phyloP scores from a whole-genome alignment of 1,140 invertebrate genomes.

The Drosophila guanche region DNA sequence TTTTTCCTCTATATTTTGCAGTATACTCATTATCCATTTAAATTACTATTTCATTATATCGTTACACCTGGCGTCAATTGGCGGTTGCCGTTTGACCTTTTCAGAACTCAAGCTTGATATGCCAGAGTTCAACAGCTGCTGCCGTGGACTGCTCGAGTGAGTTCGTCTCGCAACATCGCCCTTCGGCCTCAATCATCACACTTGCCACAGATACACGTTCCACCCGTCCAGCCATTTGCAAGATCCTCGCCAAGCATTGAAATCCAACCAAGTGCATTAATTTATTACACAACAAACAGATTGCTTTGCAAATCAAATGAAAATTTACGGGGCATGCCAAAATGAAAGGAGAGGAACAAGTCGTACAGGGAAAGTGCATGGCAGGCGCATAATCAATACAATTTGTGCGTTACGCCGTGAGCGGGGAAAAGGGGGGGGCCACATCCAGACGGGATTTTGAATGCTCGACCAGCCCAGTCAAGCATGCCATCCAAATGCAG shows the following conservation, averaged over 20 bases:
- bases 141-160: slow-evolving; percentile 2
- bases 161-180: neutral
- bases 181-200: neutral
- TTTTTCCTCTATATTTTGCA: no score
- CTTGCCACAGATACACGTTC: neutral
- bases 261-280: slow-evolving; percentile 72
- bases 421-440: neutral
- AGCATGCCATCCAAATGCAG: slow-evolving; percentile 25
- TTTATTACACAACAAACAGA: slow-evolving; percentile 77
- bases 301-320: slow-evolving; percentile 73
- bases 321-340: slow-evolving; percentile 57
- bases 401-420: slow-evolving; percentile 64
- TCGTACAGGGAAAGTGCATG: slow-evolving; percentile 55
- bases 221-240: slow-evolving; percentile 1
- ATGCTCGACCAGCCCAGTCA: slow-evolving; percentile 13
- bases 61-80: no score
- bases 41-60: no score
- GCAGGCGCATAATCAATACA: slow-evolving; percentile 63
- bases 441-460: neutral
- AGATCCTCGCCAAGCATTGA: slow-evolving; percentile 58
- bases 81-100: slow-evolving; percentile 12
- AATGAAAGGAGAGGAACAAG: slow-evolving; percentile 14
- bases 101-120: neutral
- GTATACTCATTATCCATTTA: no score
- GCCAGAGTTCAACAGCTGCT: slow-evolving; percentile 25